Evolutionary conservation across 2,888 invertebrate species (phyloP), one percentile per base, ranked within the genome.

Genomic region (Pediacus dermestoides): DNA sequence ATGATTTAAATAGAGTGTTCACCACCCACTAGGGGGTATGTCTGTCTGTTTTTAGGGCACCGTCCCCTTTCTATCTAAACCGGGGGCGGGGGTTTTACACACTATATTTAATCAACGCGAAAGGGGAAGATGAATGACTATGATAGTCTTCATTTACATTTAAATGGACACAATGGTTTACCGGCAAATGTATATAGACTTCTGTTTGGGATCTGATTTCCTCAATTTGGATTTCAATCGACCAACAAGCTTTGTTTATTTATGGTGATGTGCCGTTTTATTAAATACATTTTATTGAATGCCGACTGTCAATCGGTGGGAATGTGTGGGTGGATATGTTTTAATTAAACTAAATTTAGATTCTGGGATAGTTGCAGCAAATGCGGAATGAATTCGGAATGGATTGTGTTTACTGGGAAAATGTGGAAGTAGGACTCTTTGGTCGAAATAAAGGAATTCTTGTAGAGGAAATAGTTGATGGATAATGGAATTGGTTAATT

Each of bases 141-240:
- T 45, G 53, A 56, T 55, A 58, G 54, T 51, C 48, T 55, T 52
- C 59, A 67, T 67, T 67, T 66, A 58, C 64, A 66, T 67, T 57
- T 64, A 64, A 66, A 67, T 67, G 58, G 61, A 58, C 58, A 62
- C 60, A 61, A 61, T 58, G 58, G 59, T 61, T 61, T 61, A 55
- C 57, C 57, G 57, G 55, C 52, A 46, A 23, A 23, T 23, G 14
- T n/a, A 55, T 56, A 50, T 54, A 57, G 50, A 57, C 55, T 53
- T 52, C 51, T 55, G 53, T 57, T 58, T 52, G 44, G 52, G 54
- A 53, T 55, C 56, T 58, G 58, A 59, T 59, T 55, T 54, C 47
- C 54, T 47, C 53, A 48, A 55, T 55, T 57, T 50, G 48, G 46
- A 28, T 28, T 14, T 14, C 14, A 13, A 28, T 28, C 28, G n/a